phyloP scores from a whole-genome alignment of 1,140 invertebrate species.

The Bemisia tabaci region DNA sequence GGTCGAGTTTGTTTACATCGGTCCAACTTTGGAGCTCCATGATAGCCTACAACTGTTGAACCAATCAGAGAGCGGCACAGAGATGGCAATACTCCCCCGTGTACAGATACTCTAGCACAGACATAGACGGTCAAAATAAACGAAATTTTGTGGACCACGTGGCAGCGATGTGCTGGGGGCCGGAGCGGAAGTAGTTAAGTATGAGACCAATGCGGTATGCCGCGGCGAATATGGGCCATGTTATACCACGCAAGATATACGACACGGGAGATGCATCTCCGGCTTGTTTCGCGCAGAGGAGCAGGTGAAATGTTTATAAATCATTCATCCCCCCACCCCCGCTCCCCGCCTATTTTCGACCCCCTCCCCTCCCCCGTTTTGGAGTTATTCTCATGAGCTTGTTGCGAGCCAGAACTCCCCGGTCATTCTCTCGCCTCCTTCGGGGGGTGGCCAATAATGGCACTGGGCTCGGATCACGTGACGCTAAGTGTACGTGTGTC shows the following conservation, averaged over 20 bases:
- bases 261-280: not conserved
- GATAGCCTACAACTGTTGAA: no score
- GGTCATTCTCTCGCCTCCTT: not conserved
- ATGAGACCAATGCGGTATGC: not conserved
- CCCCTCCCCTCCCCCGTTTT: not conserved
- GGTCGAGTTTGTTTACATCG: no score
- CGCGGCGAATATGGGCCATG: not conserved
- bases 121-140: no score
- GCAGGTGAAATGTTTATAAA: not conserved
- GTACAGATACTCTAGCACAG: no score
- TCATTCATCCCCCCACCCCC: not conserved
- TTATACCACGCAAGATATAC: not conserved
- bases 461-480: no score
- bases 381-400: not conserved
- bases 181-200: not conserved
- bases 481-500: no score
- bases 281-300: not conserved
- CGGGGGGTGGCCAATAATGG: no score
- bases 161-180: no score
- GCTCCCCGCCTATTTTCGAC: not conserved
- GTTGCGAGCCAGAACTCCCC: not conserved
- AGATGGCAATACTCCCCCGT: no score
- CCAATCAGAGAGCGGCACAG: no score
- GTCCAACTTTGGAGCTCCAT: no score
- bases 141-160: no score